Evolutionary conservation across 2,113 vertebrate species (phyloP), one percentile per base, ranked within the genome.

Genomic region (Rhinolophus sinicus): DNA sequence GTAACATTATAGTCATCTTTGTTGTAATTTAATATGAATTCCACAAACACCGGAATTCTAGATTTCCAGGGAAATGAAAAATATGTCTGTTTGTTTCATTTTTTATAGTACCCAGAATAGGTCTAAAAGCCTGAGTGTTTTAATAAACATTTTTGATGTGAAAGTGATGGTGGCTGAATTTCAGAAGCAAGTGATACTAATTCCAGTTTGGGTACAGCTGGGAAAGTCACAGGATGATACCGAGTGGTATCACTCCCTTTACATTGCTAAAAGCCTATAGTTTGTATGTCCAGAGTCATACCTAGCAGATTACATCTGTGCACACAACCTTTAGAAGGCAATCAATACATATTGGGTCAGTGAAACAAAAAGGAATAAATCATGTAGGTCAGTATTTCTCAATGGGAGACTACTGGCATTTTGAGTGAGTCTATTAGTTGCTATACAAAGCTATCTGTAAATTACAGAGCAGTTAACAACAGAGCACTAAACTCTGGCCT

Each of bases 361-460:
- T 30, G n/a, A 85, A 92, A 82, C 28, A 40, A 64, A 93, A 92
- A 75, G 22, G 28, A 92, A 60, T 24, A 69, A 67, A 88, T 88
- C 28, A 44, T 7, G 6, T 28, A 14, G 18, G 7, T 62, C 21
- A 44, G 8, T 58, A 30, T 88, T 94, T 94, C 72, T 69, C 64
- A 35, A 8, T 28, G 81, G 33, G 67, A 82, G 24, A 81, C 12
- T 56, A 62, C 1, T 33, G 7, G 30, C 52, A 54, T 87, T 85
- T 64, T 72, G 75, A 95, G 47, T 76, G 44, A 70, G 24, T 70
- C 30, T 38, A 62, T 50, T 64, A 73, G 40, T 65, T 77, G 67
- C 26, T 73, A 56, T 58, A 40, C 16, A 73, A 78, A 83, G 4
- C 19, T 60, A 56, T 78, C 64, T 96, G 14, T 90, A 44, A 94